phyloP scores from a whole-genome alignment of 1,140 invertebrate genomes.

The Drusus annulatus region DNA sequence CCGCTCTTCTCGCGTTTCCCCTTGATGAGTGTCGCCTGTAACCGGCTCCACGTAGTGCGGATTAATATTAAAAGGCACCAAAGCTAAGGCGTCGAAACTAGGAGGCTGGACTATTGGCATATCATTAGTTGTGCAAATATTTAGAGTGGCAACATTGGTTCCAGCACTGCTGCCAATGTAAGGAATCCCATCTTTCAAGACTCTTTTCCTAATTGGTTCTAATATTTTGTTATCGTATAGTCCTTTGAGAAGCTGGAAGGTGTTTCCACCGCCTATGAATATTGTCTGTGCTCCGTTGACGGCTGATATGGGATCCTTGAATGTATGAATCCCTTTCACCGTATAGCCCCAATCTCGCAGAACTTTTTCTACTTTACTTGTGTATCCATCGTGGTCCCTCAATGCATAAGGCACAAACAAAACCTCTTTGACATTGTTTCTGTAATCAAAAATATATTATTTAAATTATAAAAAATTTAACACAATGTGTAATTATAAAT shows the following conservation, averaged over 20 bases:
- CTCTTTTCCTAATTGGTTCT: conserved; percentile 75
- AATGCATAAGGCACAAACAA: conserved; percentile 86
- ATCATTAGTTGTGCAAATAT: conserved; percentile 88
- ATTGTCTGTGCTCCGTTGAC: conserved; percentile 78
- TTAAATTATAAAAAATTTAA: no score
- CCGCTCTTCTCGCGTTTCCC: conserved; percentile 82
- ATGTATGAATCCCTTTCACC: conserved; percentile 77
- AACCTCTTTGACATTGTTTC: conserved; percentile 76
- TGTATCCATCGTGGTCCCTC: conserved; percentile 78
- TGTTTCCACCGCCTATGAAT: conserved; percentile 87
- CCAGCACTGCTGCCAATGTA: conserved; percentile 89
- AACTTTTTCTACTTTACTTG: conserved; percentile 74
- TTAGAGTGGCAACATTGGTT: conserved; percentile 85
- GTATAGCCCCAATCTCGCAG: conserved; percentile 78
- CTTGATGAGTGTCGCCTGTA: conserved; percentile 78
- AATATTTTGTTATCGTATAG: conserved; percentile 81
- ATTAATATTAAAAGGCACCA: conserved; percentile 90
- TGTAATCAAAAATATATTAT: conserved; percentile 62
- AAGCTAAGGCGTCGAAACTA: conserved; percentile 79
- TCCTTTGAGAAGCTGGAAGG: conserved; percentile 80
- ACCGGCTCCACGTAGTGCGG: conserved; percentile 85
- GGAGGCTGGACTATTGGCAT: conserved; percentile 89
- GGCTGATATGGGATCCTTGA: conserved; percentile 71
- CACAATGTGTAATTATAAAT: no score
- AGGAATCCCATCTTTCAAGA: conserved; percentile 77